phyloP scores from a whole-genome alignment of 2,113 vertebrate genomes.

The Sceloporus tristichus region DNA sequence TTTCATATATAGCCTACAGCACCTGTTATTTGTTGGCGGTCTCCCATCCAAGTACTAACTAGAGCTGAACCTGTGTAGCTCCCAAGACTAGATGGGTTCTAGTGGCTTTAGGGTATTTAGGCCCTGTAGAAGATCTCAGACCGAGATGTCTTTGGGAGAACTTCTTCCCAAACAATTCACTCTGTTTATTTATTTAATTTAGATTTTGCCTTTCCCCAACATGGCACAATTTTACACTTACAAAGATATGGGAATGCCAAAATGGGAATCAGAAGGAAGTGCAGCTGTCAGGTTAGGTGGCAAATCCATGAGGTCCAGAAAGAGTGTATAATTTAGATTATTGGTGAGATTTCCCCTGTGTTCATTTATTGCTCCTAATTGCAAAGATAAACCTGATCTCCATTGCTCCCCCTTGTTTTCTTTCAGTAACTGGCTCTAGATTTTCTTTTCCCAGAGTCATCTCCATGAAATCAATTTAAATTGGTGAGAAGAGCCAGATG shows the following conservation, averaged over 20 bases:
- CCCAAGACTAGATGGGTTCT: too few relatives aligned
- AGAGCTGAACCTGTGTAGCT: too few relatives aligned
- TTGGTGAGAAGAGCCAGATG: conserved; percentile 48
- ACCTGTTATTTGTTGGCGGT: too few relatives aligned
- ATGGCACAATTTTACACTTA: neutral
- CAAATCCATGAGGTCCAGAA: conserved; percentile 10
- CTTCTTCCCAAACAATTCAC: neutral
- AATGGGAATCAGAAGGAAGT: neutral
- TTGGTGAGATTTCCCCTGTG: conserved; percentile 44
- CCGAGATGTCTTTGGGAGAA: too few relatives aligned
- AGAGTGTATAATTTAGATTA: conserved; percentile 60
- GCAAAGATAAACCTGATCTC: conserved; percentile 55
- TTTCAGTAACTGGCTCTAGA: conserved; percentile 54
- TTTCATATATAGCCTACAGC: too few relatives aligned
- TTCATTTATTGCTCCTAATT: conserved; percentile 61
- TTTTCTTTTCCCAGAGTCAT: conserved; percentile 60
- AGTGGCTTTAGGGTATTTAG: too few relatives aligned
- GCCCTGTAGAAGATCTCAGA: too few relatives aligned
- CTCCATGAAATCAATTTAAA: conserved; percentile 63
- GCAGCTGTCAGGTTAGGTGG: neutral
- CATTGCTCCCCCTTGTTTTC: conserved; percentile 57
- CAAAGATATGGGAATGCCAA: neutral
- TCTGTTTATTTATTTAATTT: too few relatives aligned
- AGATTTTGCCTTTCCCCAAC: neutral
- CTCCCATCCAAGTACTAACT: too few relatives aligned